Conservation (phyloP, 2,888 invertebrate species). For the Schrankia costaestrigalis region DNA sequence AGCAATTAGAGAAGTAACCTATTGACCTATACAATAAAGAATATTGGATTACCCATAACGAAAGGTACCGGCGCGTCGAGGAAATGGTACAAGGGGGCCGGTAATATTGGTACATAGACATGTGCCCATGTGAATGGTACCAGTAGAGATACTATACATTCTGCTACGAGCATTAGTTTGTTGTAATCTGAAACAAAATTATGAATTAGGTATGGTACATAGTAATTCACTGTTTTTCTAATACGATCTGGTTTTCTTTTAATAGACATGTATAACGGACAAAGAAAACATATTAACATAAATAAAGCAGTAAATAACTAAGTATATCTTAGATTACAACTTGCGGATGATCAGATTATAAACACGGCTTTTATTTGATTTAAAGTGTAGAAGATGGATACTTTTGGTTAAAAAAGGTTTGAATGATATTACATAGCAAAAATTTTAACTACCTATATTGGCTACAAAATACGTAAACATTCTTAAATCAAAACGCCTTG, state of each 20-base stretch:
- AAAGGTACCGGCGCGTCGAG: slow-evolving; percentile 99
- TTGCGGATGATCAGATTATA: no score
- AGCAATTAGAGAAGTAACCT: slow-evolving; percentile 16
- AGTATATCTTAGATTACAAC: no score
- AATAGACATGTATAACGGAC: no score
- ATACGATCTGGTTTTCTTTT: neutral
- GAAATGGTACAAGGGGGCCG: slow-evolving; percentile 96
- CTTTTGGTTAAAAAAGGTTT: no score
- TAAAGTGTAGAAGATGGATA: no score
- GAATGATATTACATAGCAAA: no score
- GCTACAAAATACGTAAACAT: no score
- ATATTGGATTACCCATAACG: slow-evolving; percentile 89
- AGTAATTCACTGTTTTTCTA: neutral
- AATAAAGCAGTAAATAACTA: neutral
- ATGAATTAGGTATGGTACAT: neutral
- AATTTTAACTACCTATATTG: no score
- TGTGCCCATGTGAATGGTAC: slow-evolving; percentile 99
- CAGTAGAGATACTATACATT: slow-evolving; percentile 92
- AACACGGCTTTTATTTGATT: no score
- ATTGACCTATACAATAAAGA: slow-evolving; percentile 27
- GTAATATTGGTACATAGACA: slow-evolving; percentile 99
- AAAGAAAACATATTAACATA: neutral
- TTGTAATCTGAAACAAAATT: slow-evolving; percentile 87
- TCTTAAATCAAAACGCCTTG: neutral
- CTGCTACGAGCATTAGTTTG: slow-evolving; percentile 97